Evolutionary conservation across 2,113 vertebrate species (phyloP).

Genomic region (Gopherus flavomarginatus): DNA sequence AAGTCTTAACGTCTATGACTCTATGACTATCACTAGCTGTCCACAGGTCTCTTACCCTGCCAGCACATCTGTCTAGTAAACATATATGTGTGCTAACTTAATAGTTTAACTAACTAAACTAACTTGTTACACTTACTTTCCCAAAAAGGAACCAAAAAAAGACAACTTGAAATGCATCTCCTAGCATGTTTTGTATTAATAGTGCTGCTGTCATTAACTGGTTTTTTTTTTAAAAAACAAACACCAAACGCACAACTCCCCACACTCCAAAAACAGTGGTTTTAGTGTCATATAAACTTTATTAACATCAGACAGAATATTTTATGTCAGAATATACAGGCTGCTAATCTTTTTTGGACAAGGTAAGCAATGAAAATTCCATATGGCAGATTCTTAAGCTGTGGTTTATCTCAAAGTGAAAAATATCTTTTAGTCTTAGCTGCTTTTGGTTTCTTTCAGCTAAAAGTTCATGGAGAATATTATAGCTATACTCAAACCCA

Average conservation of each 20-base stretch:
- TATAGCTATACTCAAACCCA: conserved; percentile 2
- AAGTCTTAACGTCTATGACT: no score
- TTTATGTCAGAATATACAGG: not conserved
- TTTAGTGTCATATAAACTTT: conserved; percentile 2
- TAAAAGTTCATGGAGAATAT: not conserved
- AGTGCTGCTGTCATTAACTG: not conserved
- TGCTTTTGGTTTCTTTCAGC: not conserved
- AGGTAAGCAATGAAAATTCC: not conserved
- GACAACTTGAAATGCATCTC: not conserved
- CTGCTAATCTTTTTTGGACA: not conserved
- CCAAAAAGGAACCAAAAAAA: not conserved
- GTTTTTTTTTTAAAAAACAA: not conserved
- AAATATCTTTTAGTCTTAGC: not conserved
- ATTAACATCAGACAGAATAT: not conserved
- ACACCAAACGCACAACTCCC: not conserved
- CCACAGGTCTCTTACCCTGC: not conserved
- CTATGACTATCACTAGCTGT: not conserved
- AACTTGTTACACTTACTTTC: not conserved
- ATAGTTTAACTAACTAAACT: not conserved
- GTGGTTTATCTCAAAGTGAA: not conserved
- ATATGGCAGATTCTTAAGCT: not conserved
- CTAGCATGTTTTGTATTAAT: not conserved
- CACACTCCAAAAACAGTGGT: not conserved
- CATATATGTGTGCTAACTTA: no score
- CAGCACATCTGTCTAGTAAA: not conserved